These are phyloP conservation scores for Gibbula magus DNA, from an alignment of 2,888 invertebrate genomes.

Conservation along the genomic window DNA sequence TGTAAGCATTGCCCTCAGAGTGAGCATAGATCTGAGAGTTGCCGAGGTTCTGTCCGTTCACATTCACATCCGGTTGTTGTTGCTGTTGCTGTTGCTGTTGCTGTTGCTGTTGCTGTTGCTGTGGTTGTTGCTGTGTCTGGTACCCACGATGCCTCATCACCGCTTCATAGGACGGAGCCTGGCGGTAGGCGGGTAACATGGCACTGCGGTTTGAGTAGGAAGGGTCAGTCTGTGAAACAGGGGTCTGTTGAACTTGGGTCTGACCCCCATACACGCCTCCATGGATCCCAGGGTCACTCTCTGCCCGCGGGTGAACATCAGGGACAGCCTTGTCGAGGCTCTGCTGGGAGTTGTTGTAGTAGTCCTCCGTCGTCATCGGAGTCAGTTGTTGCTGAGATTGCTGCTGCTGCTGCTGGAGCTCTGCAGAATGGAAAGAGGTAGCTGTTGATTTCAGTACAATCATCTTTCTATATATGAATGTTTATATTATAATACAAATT, in stretches of 20 bases:
- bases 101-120: conserved; percentile 39
- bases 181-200: conserved; percentile 78
- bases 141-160: conserved; percentile 84
- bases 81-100: background rate
- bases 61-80: conserved; percentile 34
- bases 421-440: background rate
- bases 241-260: conserved; percentile 18
- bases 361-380: conserved; percentile 50
- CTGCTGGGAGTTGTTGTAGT: conserved; percentile 60
- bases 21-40: conserved; percentile 60
- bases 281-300: conserved; percentile 21
- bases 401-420: conserved; percentile 27
- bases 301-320: conserved; percentile 20
- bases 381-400: conserved; percentile 40
- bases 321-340: conserved; percentile 50
- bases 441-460: too few relatives aligned
- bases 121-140: conserved; percentile 46
- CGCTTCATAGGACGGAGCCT: conserved; percentile 96
- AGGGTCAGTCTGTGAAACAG: conserved; percentile 42
- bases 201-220: conserved; percentile 55
- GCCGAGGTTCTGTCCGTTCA: conserved; percentile 43
- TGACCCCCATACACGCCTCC: conserved; percentile 25
- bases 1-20: conserved; percentile 48
- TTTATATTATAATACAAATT: too few relatives aligned
- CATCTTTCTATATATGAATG: too few relatives aligned